Percentiles rank a stretch among this genome's conserved stretches.
These are phyloP conservation scores for Dendrophyllia cribrosa DNA, from an alignment of 64 coral and sea anemone species.

Conservation along the genomic window DNA sequence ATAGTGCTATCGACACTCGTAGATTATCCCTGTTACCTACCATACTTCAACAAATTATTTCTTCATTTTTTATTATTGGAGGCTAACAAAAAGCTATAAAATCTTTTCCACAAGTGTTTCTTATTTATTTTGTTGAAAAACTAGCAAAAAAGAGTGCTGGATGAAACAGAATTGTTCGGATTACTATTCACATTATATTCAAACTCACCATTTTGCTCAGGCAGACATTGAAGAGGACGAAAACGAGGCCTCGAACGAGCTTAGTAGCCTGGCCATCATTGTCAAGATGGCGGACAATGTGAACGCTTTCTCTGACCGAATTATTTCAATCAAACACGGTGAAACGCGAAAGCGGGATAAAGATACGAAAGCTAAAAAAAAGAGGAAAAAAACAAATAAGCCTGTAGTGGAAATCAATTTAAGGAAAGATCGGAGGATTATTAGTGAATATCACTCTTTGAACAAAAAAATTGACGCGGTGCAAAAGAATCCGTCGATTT, in stretches of 20 bases:
- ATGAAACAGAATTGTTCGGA: constrained; percentile 47
- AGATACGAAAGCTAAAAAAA: constrained; percentile 33
- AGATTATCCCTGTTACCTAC: background rate
- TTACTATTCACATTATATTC: background rate
- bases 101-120: background rate
- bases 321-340: background rate
- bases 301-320: background rate
- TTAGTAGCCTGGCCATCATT: constrained; percentile 43
- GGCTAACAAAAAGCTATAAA: background rate
- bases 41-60: background rate
- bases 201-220: constrained; percentile 73
- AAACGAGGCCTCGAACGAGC: constrained; percentile 7
- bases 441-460: constrained; percentile 65
- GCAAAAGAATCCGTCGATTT: constrained; percentile 8
- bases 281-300: constrained; percentile 63
- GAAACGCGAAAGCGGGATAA: background rate
- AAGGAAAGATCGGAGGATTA: constrained; percentile 63
- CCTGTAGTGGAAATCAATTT: constrained; percentile 26
- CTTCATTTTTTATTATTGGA: background rate
- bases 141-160: background rate
- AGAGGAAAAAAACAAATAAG: constrained; percentile 36
- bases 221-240: constrained; percentile 66
- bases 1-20: background rate
- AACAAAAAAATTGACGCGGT: constrained; percentile 51
- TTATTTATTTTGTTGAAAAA: background rate